Evolutionary conservation across 2,888 invertebrate genomes (phyloP).

Genomic region (Amblyjoppa fuscipennis): DNA sequence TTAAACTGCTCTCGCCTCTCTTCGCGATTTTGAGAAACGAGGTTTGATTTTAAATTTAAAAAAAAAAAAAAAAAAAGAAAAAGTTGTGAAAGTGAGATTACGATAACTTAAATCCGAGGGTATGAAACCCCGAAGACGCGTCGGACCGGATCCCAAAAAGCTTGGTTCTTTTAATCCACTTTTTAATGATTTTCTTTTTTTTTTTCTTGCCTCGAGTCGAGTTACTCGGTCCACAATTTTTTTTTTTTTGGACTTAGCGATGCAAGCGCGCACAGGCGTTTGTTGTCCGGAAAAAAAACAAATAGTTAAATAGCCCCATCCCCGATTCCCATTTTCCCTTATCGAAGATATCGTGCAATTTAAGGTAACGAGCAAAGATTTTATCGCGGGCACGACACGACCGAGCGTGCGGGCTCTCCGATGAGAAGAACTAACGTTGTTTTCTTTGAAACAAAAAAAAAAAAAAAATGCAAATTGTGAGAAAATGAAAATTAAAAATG

Average conservation of each 20-base stretch:
- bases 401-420: constrained; percentile 26
- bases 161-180: constrained; percentile 11
- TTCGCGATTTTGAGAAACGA: constrained; percentile 11
- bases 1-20: constrained; percentile 29
- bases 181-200: constrained; percentile 21
- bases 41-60: neutral
- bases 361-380: constrained; percentile 73
- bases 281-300: constrained; percentile 34
- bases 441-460: constrained; percentile 6
- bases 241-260: constrained; percentile 16
- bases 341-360: constrained; percentile 81
- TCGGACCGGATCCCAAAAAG: constrained; percentile 23
- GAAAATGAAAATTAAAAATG: neutral
- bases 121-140: constrained; percentile 58
- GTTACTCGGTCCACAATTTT: constrained; percentile 12
- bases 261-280: constrained; percentile 13
- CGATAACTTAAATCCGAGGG: constrained; percentile 40
- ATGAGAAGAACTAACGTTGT: constrained; percentile 12
- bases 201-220: constrained; percentile 19
- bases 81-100: constrained; percentile 9
- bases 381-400: constrained; percentile 68
- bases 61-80: neutral
- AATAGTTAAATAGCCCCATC: constrained; percentile 25
- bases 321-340: constrained; percentile 38
- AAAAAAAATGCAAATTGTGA: neutral